Percentiles rank a stretch among this genome's conserved stretches.
Evolutionary conservation across 1,140 invertebrate species (phyloP).

Genomic region (Laupala kohalensis): DNA sequence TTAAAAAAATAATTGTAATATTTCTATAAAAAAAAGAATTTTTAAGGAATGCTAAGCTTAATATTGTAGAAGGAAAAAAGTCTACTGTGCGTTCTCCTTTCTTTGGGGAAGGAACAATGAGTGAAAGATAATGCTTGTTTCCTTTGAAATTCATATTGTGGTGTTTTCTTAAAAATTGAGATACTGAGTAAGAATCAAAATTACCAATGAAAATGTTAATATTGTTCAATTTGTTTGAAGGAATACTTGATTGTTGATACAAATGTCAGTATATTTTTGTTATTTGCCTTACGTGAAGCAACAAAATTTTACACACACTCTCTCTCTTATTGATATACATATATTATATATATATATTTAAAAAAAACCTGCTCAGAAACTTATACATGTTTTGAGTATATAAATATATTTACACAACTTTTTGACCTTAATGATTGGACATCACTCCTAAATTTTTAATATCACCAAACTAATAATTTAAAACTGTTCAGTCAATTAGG

Average conservation of each 20-base stretch:
- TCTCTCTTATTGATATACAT: conserved; percentile 12
- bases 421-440: conserved; percentile 29
- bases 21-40: conserved; percentile 11
- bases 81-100: conserved; percentile 4
- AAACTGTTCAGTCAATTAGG: background rate
- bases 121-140: background rate
- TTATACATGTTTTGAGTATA: conserved; percentile 18
- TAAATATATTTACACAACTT: conserved; percentile 40
- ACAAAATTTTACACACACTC: conserved; percentile 18
- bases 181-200: background rate
- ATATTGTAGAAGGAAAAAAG: conserved; percentile 8
- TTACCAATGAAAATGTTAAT: background rate
- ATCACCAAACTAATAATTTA: conserved; percentile 1
- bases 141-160: background rate
- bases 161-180: background rate
- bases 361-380: conserved; percentile 16
- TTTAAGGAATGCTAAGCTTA: conserved; percentile 11
- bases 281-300: conserved; percentile 32
- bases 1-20: conserved; percentile 8
- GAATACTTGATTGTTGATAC: conserved; percentile 29
- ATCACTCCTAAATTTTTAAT: conserved; percentile 1
- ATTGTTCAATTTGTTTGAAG: conserved; percentile 12
- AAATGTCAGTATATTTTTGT: conserved; percentile 26
- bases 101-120: background rate
- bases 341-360: conserved; percentile 12